A percentile compares a stretch with the other conserved stretches of the same genome.
Evolutionary conservation across 2,888 invertebrate species (phyloP).

Genomic region (Norana najaformis): DNA sequence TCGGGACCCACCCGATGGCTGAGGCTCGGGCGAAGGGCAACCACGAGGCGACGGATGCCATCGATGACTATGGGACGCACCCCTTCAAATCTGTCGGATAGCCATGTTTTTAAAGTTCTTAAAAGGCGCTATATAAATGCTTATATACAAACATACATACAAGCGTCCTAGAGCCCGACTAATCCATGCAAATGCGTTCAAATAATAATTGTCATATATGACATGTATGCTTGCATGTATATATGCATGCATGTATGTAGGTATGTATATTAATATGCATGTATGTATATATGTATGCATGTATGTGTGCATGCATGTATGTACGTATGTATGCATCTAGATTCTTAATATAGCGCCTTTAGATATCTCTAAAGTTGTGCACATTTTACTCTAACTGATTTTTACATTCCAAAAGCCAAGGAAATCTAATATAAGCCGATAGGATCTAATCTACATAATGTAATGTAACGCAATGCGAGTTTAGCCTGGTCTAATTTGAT

Average conservation of each 20-base stretch:
- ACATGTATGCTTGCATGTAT: conserved; percentile 17
- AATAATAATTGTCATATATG: not conserved
- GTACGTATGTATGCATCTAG: conserved; percentile 18
- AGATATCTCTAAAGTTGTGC: not conserved
- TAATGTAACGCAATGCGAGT: too few relatives aligned
- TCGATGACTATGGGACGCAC: conserved; percentile 60
- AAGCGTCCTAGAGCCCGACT: not conserved
- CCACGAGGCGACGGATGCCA: conserved; percentile 99
- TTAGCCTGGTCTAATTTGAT: too few relatives aligned
- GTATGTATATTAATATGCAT: too few relatives aligned
- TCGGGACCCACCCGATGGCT: conserved; percentile 99
- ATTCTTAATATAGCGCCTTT: too few relatives aligned
- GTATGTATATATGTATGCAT: not conserved
- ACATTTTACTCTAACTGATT: too few relatives aligned
- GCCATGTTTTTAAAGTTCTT: not conserved
- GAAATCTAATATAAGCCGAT: too few relatives aligned
- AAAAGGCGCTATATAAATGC: not conserved
- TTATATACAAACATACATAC: not conserved
- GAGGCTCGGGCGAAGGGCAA: conserved; percentile 99
- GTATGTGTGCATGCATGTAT: not conserved
- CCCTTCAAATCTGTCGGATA: not conserved
- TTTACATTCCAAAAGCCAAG: too few relatives aligned
- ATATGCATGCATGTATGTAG: not conserved
- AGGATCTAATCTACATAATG: too few relatives aligned
- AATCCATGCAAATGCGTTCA: not conserved